Percentiles rank a stretch among this genome's conserved stretches.
Evolutionary conservation across 2,797 vertebrate species (phyloP).

Genomic region (Notamacropus eugenii): DNA sequence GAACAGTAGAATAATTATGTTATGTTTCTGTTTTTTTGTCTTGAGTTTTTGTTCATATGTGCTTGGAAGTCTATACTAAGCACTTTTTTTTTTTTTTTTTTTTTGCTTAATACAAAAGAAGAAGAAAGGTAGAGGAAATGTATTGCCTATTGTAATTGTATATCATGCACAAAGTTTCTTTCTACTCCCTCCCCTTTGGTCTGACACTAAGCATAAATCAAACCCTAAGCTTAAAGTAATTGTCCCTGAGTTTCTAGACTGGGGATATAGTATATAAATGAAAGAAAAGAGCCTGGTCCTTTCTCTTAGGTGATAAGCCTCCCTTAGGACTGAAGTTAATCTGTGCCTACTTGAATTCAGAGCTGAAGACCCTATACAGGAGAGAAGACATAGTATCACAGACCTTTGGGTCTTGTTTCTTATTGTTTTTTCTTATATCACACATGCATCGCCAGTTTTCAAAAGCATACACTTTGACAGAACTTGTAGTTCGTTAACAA

Average conservation of each 20-base stretch:
- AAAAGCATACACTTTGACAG: not conserved
- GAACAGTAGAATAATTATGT: not conserved
- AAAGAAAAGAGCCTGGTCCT: not conserved
- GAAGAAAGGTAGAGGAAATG: not conserved
- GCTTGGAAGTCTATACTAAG: not conserved
- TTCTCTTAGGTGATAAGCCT: not conserved
- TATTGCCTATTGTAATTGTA: not conserved
- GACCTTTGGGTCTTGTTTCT: not conserved
- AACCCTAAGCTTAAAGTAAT: not conserved
- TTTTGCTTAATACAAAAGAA: not conserved
- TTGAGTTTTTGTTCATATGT: not conserved
- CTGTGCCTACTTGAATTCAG: not conserved
- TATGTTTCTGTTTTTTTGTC: not conserved
- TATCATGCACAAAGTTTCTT: not conserved
- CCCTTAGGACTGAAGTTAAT: not conserved
- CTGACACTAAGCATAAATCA: not conserved
- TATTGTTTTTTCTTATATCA: not conserved
- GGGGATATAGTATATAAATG: not conserved
- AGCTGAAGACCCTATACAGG: not conserved
- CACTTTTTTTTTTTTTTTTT: not conserved
- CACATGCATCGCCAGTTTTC: not conserved
- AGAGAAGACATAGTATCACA: not conserved
- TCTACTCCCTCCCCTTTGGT: not conserved
- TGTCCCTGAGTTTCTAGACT: not conserved
- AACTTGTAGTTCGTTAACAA: not conserved